A percentile compares a stretch with the other conserved stretches of the same genome.
Evolutionary conservation across 2,113 vertebrate genomes (phyloP).

Genomic region (Vombatus ursinus): DNA sequence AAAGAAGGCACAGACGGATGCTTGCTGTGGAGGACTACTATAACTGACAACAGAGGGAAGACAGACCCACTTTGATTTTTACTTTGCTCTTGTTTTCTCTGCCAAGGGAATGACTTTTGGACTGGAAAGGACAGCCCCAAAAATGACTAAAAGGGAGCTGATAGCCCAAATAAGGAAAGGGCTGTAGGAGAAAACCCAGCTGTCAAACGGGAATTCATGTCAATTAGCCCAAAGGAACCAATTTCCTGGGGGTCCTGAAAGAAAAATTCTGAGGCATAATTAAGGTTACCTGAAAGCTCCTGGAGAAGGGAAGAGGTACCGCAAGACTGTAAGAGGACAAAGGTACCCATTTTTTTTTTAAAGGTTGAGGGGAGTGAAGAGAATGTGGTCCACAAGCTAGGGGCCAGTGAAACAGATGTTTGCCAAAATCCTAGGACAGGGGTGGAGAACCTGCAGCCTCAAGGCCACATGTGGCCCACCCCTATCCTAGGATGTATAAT

Average conservation of each 20-base stretch:
- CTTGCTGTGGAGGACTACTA: not conserved
- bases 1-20: not conserved
- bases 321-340: not conserved
- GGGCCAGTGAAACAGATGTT: not conserved
- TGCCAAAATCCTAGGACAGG: not conserved
- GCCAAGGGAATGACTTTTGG: not conserved
- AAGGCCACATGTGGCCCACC: too few relatives aligned
- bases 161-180: not conserved
- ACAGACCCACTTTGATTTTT: not conserved
- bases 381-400: not conserved
- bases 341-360: not conserved
- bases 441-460: too few relatives aligned
- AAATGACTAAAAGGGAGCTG: not conserved
- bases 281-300: not conserved
- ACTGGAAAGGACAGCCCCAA: not conserved
- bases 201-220: not conserved
- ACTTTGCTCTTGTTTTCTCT: not conserved
- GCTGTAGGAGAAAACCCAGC: not conserved
- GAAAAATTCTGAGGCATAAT: not conserved
- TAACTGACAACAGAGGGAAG: not conserved
- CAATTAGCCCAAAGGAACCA: not conserved
- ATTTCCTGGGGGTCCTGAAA: not conserved
- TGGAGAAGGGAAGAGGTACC: not conserved
- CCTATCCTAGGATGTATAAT: not conserved
- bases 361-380: not conserved